A percentile compares a stretch with the other conserved stretches of the same genome.
phyloP scores from a whole-genome alignment of 2,888 invertebrate genomes.

The Anodontia alba region DNA sequence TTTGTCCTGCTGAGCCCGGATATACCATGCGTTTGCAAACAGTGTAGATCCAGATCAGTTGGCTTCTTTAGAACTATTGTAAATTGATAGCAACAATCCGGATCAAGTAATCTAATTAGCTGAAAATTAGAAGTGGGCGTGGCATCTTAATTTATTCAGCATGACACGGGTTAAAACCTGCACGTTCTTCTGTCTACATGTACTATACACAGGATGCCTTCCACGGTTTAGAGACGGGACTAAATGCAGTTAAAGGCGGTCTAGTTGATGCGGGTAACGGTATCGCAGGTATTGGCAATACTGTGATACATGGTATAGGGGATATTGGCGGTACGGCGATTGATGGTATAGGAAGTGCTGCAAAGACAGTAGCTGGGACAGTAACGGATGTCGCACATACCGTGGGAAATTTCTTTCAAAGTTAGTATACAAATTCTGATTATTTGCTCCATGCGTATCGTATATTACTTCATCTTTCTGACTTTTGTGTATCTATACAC shows the following conservation, averaged over 20 bases:
- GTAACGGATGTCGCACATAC: conserved; percentile 18
- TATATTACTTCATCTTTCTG: too few relatives aligned
- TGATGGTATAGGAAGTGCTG: conserved; percentile 14
- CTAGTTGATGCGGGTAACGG: conserved; percentile 27
- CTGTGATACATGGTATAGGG: conserved; percentile 29
- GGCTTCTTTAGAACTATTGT: too few relatives aligned
- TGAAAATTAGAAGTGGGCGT: too few relatives aligned
- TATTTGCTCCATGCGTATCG: neutral
- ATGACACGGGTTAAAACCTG: too few relatives aligned
- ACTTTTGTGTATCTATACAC: too few relatives aligned
- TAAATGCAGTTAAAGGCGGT: conserved; percentile 37
- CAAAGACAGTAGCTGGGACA: neutral
- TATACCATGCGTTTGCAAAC: too few relatives aligned
- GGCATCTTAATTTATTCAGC: too few relatives aligned
- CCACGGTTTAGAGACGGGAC: conserved; percentile 35
- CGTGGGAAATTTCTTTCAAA: conserved; percentile 40
- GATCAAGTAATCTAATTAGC: too few relatives aligned
- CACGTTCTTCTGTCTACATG: too few relatives aligned
- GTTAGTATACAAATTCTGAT: conserved; percentile 23
- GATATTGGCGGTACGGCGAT: conserved; percentile 22
- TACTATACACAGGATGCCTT: conserved; percentile 21
- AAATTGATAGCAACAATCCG: too few relatives aligned
- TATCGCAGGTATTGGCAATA: conserved; percentile 29
- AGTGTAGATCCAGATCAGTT: too few relatives aligned
- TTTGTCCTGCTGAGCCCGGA: too few relatives aligned